Conservation (phyloP, 2,113 vertebrate genomes). For the Pygoscelis adeliae region DNA sequence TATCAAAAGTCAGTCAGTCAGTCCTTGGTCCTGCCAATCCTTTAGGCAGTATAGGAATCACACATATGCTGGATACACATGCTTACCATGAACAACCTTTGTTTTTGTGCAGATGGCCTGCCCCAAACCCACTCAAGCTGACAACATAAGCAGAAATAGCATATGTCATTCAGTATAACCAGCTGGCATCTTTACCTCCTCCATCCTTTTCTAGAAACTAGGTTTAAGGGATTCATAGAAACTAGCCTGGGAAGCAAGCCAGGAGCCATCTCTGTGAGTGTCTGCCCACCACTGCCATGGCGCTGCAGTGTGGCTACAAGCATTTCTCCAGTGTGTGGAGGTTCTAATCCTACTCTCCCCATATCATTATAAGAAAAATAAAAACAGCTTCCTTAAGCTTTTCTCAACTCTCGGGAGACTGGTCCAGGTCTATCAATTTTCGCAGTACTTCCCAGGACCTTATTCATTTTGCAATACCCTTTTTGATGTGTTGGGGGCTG, state of each 20-base stretch:
- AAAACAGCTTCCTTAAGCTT: neutral
- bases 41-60: neutral
- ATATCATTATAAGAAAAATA: neutral
- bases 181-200: neutral
- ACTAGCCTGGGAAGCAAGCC: neutral
- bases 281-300: neutral
- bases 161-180: neutral
- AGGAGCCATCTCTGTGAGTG: neutral
- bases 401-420: neutral
- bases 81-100: neutral
- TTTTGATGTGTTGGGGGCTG: neutral
- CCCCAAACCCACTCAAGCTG: neutral
- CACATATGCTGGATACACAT: neutral
- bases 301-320: neutral
- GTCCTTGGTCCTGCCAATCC: neutral
- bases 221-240: neutral
- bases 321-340: neutral
- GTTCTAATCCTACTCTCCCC: neutral
- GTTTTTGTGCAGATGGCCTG: neutral
- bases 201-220: neutral
- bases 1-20: neutral
- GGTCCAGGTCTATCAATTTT: neutral
- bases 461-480: neutral
- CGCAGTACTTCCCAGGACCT: neutral
- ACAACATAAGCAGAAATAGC: neutral